Base-by-base conservation (phyloP, 2,888 invertebrate genomes). In the Athetis lepigone region DNA sequence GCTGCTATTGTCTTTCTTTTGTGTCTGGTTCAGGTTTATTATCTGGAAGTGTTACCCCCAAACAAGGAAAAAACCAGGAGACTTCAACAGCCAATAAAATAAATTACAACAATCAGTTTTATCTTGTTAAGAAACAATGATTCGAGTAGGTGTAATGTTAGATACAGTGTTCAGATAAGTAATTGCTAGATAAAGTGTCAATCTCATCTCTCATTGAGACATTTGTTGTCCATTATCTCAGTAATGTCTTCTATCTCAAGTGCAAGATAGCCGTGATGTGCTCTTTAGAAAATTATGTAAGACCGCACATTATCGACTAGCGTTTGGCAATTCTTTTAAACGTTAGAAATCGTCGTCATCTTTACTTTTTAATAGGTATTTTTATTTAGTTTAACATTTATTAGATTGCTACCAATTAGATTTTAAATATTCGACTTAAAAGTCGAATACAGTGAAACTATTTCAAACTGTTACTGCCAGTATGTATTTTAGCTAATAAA, bases 131-230 rank as follows among this genome's bases (percentile, higher is more conserved):
- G 68, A 75, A 77, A 75, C 64, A 75, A 57, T 55, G 52, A 66
- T 63, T 70, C 66, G 49, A 65, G 70, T 65, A 29, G 50, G 42
- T 42, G 51, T 70, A 52, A 47, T 51, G 59, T 52, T 47, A 66
- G 65, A 67, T 65, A 68, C 43, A 51, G 37, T 47, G 40, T n/a
- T 37, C 45, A 63, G 81, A 77, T 77, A 79, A 70, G 70, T 77
- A 73, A 77, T 75, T 75, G 69, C 62, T 67, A 59, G 76, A 81
- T 76, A 81, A 70, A 50, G 16, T 47, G 50, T 64, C 67, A 70
- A 76, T 72, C 77, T 82, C 79, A 78, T 83, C 81, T 83, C 71
- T 40, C 45, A 77, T 80, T 82, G 83, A 82, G 83, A 83, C 79
- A 83, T 80, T 69, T 72, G 66, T 65, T 39, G 47, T 39, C 62